Base-by-base conservation (phyloP, 2,113 vertebrate species). In the Pteronura brasiliensis region DNA sequence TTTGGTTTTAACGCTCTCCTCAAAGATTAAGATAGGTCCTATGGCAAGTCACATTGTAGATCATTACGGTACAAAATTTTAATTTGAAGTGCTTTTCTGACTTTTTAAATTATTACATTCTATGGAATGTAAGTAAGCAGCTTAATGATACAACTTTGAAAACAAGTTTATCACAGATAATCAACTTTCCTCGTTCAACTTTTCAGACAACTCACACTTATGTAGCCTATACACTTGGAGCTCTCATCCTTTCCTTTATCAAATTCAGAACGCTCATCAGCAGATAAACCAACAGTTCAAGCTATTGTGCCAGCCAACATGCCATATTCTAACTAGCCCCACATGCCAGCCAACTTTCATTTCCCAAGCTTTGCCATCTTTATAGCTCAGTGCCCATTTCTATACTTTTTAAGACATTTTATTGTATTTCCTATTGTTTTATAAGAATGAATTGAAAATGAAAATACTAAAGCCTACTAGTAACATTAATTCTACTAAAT, bases 101-200 rank as follows among this genome's bases (percentile, higher is more conserved):
- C 69, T 71, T 59, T 90, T 63, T 49, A 88, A 57, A 65, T 91
- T 87, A 94, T 76, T 69, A 71, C 11, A 94, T 65, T 65, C 63
- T 29, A 74, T 9, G 21, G 39, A 93, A 97, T 44, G 3, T 65
- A n/a, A 55, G 3, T 65, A n/a, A 55, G 7, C 76, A 90, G 44
- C 69, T 76, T 72, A 69, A 47, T 23, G 9, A 89, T 25, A 49
- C 44, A 95, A 87, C 69, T 87, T 69, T 92, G 31, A 95, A 95
- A 80, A 85, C 29, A 97, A 96, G 44, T 87, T 85, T 93, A 88
- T 88, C 81, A 88, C 1, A 96, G 29, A 92, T 63, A 79, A 92
- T 59, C 71, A 95, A 69, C 39, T 88, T 79, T 86, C 55, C 29
- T 80, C 49, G 86, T 12, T 94, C 86, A 93, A 71, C 55, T 69